Base-by-base conservation (phyloP, 2,888 invertebrate genomes). In the Aspidiotus destructor region DNA sequence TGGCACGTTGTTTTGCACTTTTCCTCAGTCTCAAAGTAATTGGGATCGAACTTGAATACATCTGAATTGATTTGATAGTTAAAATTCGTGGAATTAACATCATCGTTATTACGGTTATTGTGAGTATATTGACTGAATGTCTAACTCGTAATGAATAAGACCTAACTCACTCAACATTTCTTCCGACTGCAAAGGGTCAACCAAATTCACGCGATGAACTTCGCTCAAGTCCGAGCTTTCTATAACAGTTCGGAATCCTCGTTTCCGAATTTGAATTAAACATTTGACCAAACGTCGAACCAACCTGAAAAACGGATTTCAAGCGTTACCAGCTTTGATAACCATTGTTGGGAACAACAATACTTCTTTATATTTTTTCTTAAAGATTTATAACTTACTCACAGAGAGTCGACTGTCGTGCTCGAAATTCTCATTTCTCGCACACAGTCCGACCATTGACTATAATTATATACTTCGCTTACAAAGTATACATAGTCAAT, bases 261-360 rank as follows among this genome's bases (percentile, higher is more conserved):
- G 98, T 76, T 98, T 98, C 74, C 98, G 84, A 68, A 98, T 86
- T 85, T 92, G 90, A 76, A 92, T n/a, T n/a, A 92, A 82, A 92
- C 91, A 6, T 80, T 99, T 98, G 74, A 99, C 94, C 98, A 99
- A 99, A 76, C 99, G 99, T 79, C 96, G 96, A n/a, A n/a, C n/a
- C n/a, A 0, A 96, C 88, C 76, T 76, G 69, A 52, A 72, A 63
- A 62, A 69, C 40, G 16, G 7, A 16, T 62, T 60, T n/a, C 11
- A 28, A 70, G 64, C 44, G 64, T 42, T 17, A 44, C 48, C 13
- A 9, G n/a, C 28, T n/a, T n/a, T n/a, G n/a, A n/a, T n/a, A n/a
- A n/a, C n/a, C n/a, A n/a, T n/a, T n/a, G n/a, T n/a, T n/a, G n/a
- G n/a, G n/a, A n/a, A n/a, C n/a, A n/a, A n/a, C n/a, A n/a, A n/a